Evolutionary conservation across 1,140 invertebrate genomes (phyloP), one percentile per base, ranked within the genome.

Genomic region (Calosoma granatense): DNA sequence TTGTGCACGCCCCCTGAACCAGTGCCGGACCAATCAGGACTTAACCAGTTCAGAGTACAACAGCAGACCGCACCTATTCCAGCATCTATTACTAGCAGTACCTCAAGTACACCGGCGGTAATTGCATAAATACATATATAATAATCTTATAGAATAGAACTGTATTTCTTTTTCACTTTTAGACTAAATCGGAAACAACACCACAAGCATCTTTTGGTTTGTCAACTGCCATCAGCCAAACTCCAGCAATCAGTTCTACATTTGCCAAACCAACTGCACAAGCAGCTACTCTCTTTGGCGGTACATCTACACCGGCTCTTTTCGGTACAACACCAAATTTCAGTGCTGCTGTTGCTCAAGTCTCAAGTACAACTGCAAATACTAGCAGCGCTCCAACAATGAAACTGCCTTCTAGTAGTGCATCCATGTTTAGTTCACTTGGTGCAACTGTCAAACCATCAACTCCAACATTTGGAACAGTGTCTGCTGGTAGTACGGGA

Each of bases 1-100:
- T 62, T 89, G 3, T 87, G 83, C 58, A 67, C 69, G 0, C 77
- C 81, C 30, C 76, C 81, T 1, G 76, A 85, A 59, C 65, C 70
- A 2, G 58, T 86, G 1, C 53, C 70, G 0, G 68, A 78, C 54
- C 66, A 63, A 2, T 73, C 70, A n/a, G 74, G 72, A 11, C 52
- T 72, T n/a, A 19, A 23, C 0, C 59, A 69, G 20, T 75, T 76
- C 60, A 57, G 30, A 51, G 51, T n/a, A 14, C 41, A 9, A 47
- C 9, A 12, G 15, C 26, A 36, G n/a, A n/a, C 26, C 6, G 61
- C 56, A 15, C 30, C 43, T n/a, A 36, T 36, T 36, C 6, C 26
- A 6, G 26, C 6, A 9, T 36, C 26, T 9, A 36, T n/a, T 9
- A 36, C 26, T 9, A n/a, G 26, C 26, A 36, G 6, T 36, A 36